Evolutionary conservation across 2,888 invertebrate species (phyloP).

Genomic region (Harpalus rufipes): DNA sequence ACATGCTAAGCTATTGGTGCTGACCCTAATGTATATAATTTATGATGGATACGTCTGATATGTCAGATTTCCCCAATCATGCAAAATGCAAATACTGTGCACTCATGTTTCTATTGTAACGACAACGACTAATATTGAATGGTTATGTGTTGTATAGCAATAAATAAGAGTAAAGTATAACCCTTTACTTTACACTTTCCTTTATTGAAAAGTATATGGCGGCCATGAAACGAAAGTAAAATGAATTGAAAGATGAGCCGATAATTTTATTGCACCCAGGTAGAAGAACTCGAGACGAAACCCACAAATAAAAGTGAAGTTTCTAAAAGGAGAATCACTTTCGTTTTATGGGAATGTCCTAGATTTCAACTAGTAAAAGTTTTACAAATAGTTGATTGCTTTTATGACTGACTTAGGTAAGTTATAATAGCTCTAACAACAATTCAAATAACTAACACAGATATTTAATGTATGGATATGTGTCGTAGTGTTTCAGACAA

Average conservation of each 20-base stretch:
- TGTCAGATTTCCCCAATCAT: neutral
- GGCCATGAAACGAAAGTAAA: constrained; percentile 21
- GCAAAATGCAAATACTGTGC: neutral
- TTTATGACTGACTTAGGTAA: neutral
- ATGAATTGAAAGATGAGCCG: constrained; percentile 3
- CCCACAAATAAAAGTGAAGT: constrained; percentile 28
- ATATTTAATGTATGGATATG: too few relatives aligned
- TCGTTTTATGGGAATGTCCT: constrained; percentile 18
- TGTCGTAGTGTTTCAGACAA: too few relatives aligned
- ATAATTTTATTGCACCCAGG: constrained; percentile 14
- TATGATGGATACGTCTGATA: too few relatives aligned
- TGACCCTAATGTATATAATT: too few relatives aligned
- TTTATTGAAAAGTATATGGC: constrained; percentile 3
- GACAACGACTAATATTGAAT: neutral
- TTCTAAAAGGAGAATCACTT: constrained; percentile 25
- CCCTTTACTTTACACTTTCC: neutral
- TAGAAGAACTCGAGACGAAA: constrained; percentile 10
- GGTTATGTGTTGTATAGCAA: too few relatives aligned
- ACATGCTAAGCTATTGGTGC: too few relatives aligned
- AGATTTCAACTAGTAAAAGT: constrained; percentile 8
- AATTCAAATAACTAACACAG: neutral
- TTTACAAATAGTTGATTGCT: neutral
- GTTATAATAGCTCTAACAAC: neutral
- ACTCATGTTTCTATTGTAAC: neutral
- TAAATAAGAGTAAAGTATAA: neutral